Evolutionary conservation across 2,888 invertebrate species (phyloP), one percentile per base, ranked within the genome.

Genomic region (Erpobdella octoculata): DNA sequence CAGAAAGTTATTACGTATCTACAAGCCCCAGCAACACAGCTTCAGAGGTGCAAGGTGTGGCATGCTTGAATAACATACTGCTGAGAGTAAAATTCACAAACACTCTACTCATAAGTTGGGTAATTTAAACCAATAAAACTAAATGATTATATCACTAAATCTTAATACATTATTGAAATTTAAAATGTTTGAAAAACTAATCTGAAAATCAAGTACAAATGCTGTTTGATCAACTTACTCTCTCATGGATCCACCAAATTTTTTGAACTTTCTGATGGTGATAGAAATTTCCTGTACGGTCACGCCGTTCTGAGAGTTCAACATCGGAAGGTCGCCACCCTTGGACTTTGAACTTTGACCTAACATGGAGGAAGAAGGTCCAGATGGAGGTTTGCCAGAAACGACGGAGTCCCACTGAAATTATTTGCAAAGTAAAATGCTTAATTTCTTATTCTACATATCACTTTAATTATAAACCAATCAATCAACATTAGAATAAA

Each of bases 251-350:
- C 89, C 84, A 67, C 86, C 86, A 0, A 89, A 88, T 73, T 88
- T 87, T 77, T 89, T 90, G 64, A 89, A 88, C 70, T 89, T 89
- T 73, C 92, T 88, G 25, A 93, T 89, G 0, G 91, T 92, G 76
- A 94, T 88, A 15, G 92, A 92, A 73, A 94, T 88, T 84, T 94
- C 93, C 79, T 93, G 91, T 74, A 94, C 85, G 89, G 92, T 92
- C 84, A 94, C 93, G 84, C 93, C 93, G 68, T 93, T 93, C 78
- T 79, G 79, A 69, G 80, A 77, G 37, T 76, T 77, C 61, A 79
- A 67, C 77, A 76, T 73, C 78, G 78, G 68, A 78, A 76, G 74
- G 79, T 80, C 33, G 31, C 58, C 58, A 66, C 59, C 36, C 70
- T 70, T 70, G 46, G 35, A 53, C 65, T 70, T 58, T 41, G 46